A percentile compares a stretch with the other conserved stretches of the same genome.
phyloP scores from a whole-genome alignment of 2,888 invertebrate species.

The Ochlodes sylvanus region DNA sequence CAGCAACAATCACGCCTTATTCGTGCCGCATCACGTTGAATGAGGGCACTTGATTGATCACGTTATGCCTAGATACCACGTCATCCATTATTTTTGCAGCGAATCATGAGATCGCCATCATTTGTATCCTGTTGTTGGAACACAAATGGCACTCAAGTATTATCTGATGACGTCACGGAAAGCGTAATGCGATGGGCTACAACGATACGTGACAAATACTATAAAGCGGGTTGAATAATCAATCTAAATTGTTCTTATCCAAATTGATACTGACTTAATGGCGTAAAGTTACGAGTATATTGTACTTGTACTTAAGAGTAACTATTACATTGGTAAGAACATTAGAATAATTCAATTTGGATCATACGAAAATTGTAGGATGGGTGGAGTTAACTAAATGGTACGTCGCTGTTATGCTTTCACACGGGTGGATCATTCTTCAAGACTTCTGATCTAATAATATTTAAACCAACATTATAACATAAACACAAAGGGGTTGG shows the following conservation, averaged over 20 bases:
- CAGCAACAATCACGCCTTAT: constrained; percentile 22
- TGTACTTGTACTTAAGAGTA: neutral
- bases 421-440: no score
- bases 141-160: constrained; percentile 39
- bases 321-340: neutral
- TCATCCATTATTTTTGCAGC: constrained; percentile 55
- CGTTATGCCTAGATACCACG: constrained; percentile 49
- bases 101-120: constrained; percentile 53
- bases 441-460: no score
- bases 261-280: constrained; percentile 6
- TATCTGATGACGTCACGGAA: constrained; percentile 33
- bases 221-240: neutral
- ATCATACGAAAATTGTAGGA: no score
- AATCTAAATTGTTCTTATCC: constrained; percentile 4
- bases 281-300: constrained; percentile 1
- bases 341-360: neutral
- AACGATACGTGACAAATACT: constrained; percentile 27
- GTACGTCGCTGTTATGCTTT: no score
- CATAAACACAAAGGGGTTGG: no score
- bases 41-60: constrained; percentile 56
- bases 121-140: constrained; percentile 52
- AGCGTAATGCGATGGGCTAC: constrained; percentile 23
- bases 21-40: constrained; percentile 23
- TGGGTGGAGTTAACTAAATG: no score
- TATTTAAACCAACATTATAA: no score